These are phyloP conservation scores for Oenanthe oenanthe DNA, from an alignment of 2,113 vertebrate species.

Conservation along the genomic window DNA sequence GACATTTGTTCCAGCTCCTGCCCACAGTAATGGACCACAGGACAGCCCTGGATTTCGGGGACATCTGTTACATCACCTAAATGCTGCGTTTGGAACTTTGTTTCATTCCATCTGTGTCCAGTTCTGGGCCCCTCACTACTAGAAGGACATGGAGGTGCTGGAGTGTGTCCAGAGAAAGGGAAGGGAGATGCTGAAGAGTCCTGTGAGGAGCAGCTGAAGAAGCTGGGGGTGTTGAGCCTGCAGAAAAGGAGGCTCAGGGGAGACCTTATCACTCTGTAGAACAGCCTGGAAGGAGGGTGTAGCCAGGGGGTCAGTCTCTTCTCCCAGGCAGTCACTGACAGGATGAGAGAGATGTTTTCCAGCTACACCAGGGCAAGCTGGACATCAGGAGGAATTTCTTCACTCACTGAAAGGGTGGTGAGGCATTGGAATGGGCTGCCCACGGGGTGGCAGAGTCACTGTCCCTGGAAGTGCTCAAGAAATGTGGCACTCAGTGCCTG, in stretches of 20 bases:
- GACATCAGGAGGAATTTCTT: not conserved
- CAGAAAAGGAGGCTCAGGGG: not conserved
- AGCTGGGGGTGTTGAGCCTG: not conserved
- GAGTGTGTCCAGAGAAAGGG: not conserved
- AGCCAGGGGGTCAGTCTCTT: not conserved
- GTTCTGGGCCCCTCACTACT: not conserved
- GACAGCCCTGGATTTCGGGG: fast-evolving
- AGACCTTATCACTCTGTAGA: too few species aligned
- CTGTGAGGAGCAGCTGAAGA: not conserved
- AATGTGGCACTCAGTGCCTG: not conserved
- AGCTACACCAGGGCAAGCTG: too few species aligned
- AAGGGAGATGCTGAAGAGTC: not conserved
- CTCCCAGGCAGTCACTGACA: not conserved
- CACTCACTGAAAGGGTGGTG: not conserved
- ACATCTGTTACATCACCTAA: not conserved
- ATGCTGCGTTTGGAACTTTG: not conserved
- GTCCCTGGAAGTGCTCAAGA: not conserved
- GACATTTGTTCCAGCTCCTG: fast-evolving
- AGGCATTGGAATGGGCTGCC: not conserved
- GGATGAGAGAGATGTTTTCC: not conserved
- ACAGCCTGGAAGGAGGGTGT: not conserved
- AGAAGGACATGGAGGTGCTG: not conserved
- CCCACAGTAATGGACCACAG: not conserved
- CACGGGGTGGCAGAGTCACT: too few species aligned
- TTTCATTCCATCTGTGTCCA: not conserved